Evolutionary conservation across 2,888 invertebrate species (phyloP).

Genomic region (Apamea epomidion): DNA sequence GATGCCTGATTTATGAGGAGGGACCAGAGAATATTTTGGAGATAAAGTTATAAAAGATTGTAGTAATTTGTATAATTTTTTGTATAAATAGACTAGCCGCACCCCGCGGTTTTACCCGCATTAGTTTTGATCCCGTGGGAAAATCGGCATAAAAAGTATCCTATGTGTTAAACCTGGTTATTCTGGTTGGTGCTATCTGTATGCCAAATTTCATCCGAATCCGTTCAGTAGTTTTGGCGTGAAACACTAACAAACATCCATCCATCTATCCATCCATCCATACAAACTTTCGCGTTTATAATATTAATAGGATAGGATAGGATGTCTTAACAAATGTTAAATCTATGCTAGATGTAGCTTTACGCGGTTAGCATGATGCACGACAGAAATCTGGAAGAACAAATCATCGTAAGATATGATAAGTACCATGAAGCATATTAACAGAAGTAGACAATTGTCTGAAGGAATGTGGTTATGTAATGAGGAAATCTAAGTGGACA

Average conservation of each 20-base stretch:
- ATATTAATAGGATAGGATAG: too few relatives aligned
- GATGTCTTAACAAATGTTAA: neutral
- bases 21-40: conserved; percentile 12
- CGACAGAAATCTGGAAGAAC: conserved; percentile 34
- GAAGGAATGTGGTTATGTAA: conserved; percentile 64
- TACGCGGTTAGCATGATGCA: conserved; percentile 5
- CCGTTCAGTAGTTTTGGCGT: too few relatives aligned
- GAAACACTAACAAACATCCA: too few relatives aligned
- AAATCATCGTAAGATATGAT: conserved; percentile 34
- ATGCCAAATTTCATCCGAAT: too few relatives aligned
- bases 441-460: conserved; percentile 58
- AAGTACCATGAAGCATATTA: conserved; percentile 39
- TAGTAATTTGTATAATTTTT: conserved; percentile 13
- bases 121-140: too few relatives aligned
- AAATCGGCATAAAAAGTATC: too few relatives aligned
- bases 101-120: too few relatives aligned
- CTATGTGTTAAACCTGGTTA: too few relatives aligned
- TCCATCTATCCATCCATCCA: too few relatives aligned
- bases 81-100: neutral
- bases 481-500: conserved; percentile 65
- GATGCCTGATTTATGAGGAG: conserved; percentile 36
- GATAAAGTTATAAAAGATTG: conserved; percentile 33
- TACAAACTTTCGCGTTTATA: too few relatives aligned
- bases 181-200: too few relatives aligned
- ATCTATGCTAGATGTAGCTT: conserved; percentile 5